A percentile compares a stretch with the other conserved stretches of the same genome.
Evolutionary conservation across 2,888 invertebrate genomes (phyloP).

Genomic region (Lissonota sp.): DNA sequence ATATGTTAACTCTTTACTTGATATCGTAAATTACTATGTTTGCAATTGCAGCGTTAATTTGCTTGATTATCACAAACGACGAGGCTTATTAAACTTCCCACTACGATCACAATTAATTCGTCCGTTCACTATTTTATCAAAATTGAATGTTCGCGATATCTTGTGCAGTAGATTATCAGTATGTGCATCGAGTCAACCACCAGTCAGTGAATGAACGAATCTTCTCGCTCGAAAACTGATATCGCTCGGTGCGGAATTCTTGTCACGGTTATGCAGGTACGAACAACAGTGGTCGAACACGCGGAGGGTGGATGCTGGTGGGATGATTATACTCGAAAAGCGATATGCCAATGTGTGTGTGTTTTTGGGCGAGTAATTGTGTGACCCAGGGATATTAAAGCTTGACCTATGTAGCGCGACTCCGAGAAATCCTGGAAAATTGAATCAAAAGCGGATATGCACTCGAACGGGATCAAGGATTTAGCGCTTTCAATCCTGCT

Average conservation of each 20-base stretch:
- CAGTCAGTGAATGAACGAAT: no score
- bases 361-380: background rate
- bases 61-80: no score
- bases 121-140: no score
- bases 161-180: no score
- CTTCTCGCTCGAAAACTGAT: no score
- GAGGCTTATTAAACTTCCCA: no score
- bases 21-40: no score
- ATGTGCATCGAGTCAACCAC: no score
- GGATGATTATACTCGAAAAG: conserved; percentile 7
- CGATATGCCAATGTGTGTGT: background rate
- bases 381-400: conserved; percentile 6
- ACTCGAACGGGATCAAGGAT: conserved; percentile 53
- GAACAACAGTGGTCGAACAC: conserved; percentile 20
- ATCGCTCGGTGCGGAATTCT: conserved; percentile 40
- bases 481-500: conserved; percentile 56
- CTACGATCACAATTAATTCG: no score
- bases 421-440: conserved; percentile 54
- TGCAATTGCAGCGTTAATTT: no score
- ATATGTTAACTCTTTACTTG: no score
- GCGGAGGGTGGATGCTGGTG: background rate
- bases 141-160: no score
- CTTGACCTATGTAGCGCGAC: conserved; percentile 10
- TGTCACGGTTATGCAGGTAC: conserved; percentile 54
- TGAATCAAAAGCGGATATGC: conserved; percentile 58